A percentile compares a stretch with the other conserved stretches of the same genome.
Evolutionary conservation across 2,113 vertebrate genomes (phyloP).

Genomic region (Microtus montanus): DNA sequence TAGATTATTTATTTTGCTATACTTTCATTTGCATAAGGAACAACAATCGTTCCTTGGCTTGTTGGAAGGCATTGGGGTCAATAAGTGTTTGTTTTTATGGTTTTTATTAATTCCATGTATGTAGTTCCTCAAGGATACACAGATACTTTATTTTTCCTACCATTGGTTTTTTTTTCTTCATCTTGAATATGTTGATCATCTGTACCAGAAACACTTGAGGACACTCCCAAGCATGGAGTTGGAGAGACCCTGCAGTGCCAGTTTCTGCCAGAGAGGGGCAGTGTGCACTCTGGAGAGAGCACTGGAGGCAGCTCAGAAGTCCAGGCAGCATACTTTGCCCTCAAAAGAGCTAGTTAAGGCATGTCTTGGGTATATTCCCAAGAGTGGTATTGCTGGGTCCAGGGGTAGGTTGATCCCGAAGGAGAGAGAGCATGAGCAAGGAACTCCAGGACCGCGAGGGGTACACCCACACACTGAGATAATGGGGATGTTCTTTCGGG

Average conservation of each 20-base stretch:
- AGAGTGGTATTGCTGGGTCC: no score
- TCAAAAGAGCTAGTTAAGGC: neutral
- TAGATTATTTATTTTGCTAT: neutral
- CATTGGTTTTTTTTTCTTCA: no score
- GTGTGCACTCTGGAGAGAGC: neutral
- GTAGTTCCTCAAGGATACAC: neutral
- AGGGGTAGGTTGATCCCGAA: no score
- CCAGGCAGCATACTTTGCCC: neutral
- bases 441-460: no score
- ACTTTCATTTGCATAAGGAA: neutral
- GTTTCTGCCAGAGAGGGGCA: constrained; percentile 42
- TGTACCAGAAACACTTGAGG: no score
- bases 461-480: no score
- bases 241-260: neutral
- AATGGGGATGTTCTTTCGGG: no score
- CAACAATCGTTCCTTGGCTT: neutral
- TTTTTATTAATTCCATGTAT: neutral
- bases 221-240: neutral
- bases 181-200: no score
- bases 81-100: neutral
- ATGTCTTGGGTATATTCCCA: no score
- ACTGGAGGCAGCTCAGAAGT: neutral
- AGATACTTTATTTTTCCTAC: neutral
- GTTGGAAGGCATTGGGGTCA: neutral
- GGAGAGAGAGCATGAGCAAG: no score